Base-by-base conservation (phyloP, 1,140 invertebrate species). In the Aphidius ervi region DNA sequence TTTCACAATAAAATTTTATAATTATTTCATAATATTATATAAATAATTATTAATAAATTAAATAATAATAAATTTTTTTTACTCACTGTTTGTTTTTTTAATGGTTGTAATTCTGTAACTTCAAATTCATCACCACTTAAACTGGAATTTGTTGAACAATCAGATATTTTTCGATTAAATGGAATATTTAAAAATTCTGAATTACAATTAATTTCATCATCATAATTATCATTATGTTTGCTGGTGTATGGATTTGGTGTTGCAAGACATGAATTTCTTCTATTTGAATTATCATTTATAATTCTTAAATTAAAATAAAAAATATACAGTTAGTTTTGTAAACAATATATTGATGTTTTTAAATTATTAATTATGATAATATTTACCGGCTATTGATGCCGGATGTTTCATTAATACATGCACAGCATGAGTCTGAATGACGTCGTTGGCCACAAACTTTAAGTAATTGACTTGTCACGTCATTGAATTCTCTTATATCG, bases 111-210 rank as follows among this genome's bases (percentile, higher is more conserved):
- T 64, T 75, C 76, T 62, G 63, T 73, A 65, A 83, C 79, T 48
- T 82, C 81, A 61, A 87, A 86, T 37, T 90, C 88, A 46, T 88
- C 87, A 46, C 85, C 87, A 67, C 88, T 90, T 2, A 83, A 71
- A 20, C 83, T 85, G 4, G 83, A 85, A 65, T 81, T 85, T 4
- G 83, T 84, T 39, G 84, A 86, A 69, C 86, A 87, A 65, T 85
- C 82, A 5, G 86, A 87, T 5, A 82, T 80, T 68, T 88, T 87
- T 46, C 86, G 78, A 10, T 78, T 76, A 9, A 83, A 77, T 6
- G 78, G 78, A 9, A 81, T 70, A 60, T 87, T 82, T 9, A 87
- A 71, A 7, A 81, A 77, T 55, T 83, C 85, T 8, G 84, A 78
- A 46, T 76, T 81, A 9, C 77, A 47, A 47, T 63, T 67, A 7